Conservation (phyloP, 53 echinoderm and acorn worm species). For the Henricia sp. region DNA sequence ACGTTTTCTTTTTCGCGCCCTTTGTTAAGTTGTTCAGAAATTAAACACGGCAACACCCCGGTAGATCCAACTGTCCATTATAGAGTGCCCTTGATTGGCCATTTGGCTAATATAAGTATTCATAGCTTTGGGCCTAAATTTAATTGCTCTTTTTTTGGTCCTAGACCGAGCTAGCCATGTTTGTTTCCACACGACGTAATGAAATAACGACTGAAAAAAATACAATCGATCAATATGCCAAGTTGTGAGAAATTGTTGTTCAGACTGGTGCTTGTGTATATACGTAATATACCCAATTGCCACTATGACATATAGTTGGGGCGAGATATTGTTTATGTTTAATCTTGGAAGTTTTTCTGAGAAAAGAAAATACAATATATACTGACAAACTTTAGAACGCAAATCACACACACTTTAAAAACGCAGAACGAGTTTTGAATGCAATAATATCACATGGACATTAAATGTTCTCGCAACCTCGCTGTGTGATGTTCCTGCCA, state of each 20-base stretch:
- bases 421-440: no score
- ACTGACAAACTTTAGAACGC: no score
- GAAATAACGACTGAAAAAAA: conserved; percentile 53
- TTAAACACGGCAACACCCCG: conserved; percentile 35
- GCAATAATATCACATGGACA: no score
- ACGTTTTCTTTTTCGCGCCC: conserved; percentile 58
- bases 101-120: conserved; percentile 54
- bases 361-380: no score
- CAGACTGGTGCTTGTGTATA: no score
- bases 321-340: no score
- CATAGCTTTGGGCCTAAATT: conserved; percentile 39
- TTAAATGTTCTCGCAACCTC: no score
- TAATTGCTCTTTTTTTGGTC: conserved; percentile 47
- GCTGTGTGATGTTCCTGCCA: no score
- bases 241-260: conserved; percentile 30
- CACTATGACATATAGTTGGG: no score
- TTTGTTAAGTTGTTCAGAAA: not conserved
- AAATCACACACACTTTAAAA: no score
- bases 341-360: no score
- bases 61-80: conserved; percentile 5
- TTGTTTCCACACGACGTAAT: conserved; percentile 28
- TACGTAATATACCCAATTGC: no score
- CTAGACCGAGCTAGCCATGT: conserved; percentile 42
- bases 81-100: conserved; percentile 22
- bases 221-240: conserved; percentile 54